phyloP scores from a whole-genome alignment of 2,113 vertebrate genomes.

The Motacilla tschutschensis region DNA sequence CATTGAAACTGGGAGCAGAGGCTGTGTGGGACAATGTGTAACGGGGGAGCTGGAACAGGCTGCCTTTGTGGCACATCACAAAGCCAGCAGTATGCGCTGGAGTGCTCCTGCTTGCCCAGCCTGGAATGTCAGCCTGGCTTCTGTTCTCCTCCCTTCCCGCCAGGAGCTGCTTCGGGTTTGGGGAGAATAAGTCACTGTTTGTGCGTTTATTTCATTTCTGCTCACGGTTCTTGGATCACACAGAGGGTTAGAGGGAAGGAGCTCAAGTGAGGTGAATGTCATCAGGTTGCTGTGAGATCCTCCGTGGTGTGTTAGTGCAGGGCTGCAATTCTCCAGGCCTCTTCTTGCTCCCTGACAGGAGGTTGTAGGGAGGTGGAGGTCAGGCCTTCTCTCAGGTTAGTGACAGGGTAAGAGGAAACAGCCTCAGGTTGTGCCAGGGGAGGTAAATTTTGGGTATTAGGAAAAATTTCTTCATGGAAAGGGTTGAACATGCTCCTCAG shows the following conservation, averaged over 20 bases:
- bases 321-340: not conserved
- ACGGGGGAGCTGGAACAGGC: conserved; percentile 15
- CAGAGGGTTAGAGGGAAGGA: not conserved
- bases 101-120: not conserved
- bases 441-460: not conserved
- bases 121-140: not conserved
- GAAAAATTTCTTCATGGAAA: not conserved
- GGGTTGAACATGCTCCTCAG: not conserved
- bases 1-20: not conserved
- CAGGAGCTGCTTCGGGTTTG: not conserved
- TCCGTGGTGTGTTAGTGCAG: not conserved
- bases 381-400: not conserved
- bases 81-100: conserved; percentile 29
- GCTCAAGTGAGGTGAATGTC: not conserved
- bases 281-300: not conserved
- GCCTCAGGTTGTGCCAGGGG: not conserved
- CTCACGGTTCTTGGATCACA: not conserved
- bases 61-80: conserved; percentile 35
- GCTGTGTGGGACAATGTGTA: conserved; percentile 1
- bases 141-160: conserved; percentile 4
- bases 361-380: not conserved
- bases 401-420: not conserved
- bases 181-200: conserved; percentile 16
- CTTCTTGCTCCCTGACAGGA: not conserved
- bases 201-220: not conserved